phyloP scores from a whole-genome alignment of 2,113 vertebrate species.

The Anhinga anhinga region DNA sequence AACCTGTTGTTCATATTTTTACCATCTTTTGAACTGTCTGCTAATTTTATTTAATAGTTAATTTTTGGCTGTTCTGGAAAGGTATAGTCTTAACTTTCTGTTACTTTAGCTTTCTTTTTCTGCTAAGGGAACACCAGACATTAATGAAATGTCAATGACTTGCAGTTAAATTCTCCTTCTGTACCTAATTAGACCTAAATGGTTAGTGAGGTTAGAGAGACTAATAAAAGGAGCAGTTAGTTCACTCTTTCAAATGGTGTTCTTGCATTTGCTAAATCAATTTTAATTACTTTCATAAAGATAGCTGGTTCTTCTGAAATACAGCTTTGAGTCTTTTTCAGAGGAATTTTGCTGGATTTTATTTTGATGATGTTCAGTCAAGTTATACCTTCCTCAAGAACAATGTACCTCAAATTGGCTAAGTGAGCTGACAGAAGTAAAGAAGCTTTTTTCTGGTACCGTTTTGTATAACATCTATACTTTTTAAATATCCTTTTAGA shows the following conservation, averaged over 20 bases:
- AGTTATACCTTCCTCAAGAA: not conserved
- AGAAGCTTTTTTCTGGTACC: not conserved
- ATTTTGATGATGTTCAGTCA: constrained; percentile 4
- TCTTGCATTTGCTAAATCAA: constrained; percentile 49
- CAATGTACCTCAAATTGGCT: not conserved
- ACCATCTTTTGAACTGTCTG: not conserved
- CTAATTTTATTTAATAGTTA: not conserved
- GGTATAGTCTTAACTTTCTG: not conserved
- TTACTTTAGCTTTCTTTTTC: constrained; percentile 33
- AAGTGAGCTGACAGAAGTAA: not conserved
- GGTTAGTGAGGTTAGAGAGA: constrained; percentile 46
- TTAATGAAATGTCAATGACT: constrained; percentile 68
- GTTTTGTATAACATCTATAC: not conserved
- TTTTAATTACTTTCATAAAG: constrained; percentile 52
- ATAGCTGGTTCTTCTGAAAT: not conserved
- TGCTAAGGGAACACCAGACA: constrained; percentile 12
- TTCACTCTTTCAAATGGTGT: constrained; percentile 40
- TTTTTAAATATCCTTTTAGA: not conserved
- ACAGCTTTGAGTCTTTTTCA: not conserved
- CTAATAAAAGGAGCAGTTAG: constrained; percentile 55
- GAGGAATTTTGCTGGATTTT: not conserved
- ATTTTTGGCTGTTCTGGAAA: not conserved
- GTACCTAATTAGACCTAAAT: constrained; percentile 67
- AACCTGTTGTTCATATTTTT: not conserved
- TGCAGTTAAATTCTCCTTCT: constrained; percentile 64